Evolutionary conservation across 2,113 vertebrate species (phyloP).

Genomic region (Malurus cyaneus): DNA sequence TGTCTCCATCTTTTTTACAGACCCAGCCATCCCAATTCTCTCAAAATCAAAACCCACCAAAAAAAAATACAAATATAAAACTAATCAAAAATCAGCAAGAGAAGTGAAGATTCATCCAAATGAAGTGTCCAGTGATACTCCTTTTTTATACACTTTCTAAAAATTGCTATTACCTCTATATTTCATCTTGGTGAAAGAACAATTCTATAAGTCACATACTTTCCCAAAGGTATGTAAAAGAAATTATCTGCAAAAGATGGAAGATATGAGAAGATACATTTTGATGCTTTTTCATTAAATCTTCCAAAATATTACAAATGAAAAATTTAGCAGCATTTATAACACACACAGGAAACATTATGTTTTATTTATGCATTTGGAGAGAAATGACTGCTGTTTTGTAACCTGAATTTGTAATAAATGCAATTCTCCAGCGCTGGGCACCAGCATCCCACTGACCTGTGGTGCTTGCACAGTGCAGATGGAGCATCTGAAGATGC

Average conservation of each 20-base stretch:
- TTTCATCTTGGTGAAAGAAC: not conserved
- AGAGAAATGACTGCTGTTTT: not conserved
- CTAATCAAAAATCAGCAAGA: not conserved
- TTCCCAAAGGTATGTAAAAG: not conserved
- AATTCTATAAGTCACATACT: not conserved
- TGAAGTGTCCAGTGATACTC: not conserved
- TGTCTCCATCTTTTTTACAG: not conserved
- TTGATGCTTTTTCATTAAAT: not conserved
- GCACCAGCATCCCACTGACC: not conserved
- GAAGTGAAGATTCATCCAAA: not conserved
- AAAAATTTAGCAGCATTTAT: not conserved
- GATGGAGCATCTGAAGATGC: not conserved
- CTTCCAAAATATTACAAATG: not conserved
- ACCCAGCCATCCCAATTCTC: not conserved
- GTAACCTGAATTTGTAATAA: not conserved
- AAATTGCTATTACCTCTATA: not conserved
- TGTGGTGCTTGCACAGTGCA: not conserved
- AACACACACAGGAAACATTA: not conserved
- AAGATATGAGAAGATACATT: not conserved
- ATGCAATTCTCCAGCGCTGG: accelerated
- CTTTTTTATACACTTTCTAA: not conserved
- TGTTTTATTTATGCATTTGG: not conserved
- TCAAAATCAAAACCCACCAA: not conserved
- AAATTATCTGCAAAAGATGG: not conserved
- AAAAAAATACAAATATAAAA: not conserved